Base-by-base conservation (phyloP, 2,113 vertebrate genomes). In the Microcebus murinus region DNA sequence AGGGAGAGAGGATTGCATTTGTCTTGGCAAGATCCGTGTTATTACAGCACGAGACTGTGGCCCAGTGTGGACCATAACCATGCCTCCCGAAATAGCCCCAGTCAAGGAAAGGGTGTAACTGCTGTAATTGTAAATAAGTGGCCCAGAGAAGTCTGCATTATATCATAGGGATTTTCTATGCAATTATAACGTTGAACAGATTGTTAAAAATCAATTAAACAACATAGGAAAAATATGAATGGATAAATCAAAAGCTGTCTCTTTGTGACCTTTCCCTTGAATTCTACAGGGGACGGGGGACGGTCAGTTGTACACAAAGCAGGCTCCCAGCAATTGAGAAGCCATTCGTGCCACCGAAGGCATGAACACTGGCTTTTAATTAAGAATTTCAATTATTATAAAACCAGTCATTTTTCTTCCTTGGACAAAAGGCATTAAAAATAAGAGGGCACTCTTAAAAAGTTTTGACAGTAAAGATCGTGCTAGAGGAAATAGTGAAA, bases 91-190 rank as follows among this genome's bases (percentile, higher is more conserved):
- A 95, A 98, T 82, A 97, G 9, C 83, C 77, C 7, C 70, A 96
- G 92, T 65, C 91, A 90, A 94, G 59, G 67, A 96, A 95, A 95
- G 79, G 88, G 48, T 96, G 45, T 97, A 98, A 97, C 97, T 96
- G 80, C 91, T 10, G 17, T 94, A 95, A 97, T 85, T 96, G 68
- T 97, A 95, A 97, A 85, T 95, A 80, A 97, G 39, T 68, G 52
- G 68, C 36, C 95, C 74, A 85, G 96, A 96, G 48, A 97, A 93
- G 65, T 90, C 73, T 86, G 79, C 89, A 71, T 80, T 96, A 3
- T 96, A 95, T 96, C 95, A 96, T 27, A 90, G 95, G 36, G 80
- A 0, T 81, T 98, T 97, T 87, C 94, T 63, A 63, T 97, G 74
- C 34, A 94, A 61, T 96, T 97, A 34, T 18, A 94, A 76, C 81